Conservation (phyloP, 64 coral and sea anemone species). For the Stichodactyla mertensii region DNA sequence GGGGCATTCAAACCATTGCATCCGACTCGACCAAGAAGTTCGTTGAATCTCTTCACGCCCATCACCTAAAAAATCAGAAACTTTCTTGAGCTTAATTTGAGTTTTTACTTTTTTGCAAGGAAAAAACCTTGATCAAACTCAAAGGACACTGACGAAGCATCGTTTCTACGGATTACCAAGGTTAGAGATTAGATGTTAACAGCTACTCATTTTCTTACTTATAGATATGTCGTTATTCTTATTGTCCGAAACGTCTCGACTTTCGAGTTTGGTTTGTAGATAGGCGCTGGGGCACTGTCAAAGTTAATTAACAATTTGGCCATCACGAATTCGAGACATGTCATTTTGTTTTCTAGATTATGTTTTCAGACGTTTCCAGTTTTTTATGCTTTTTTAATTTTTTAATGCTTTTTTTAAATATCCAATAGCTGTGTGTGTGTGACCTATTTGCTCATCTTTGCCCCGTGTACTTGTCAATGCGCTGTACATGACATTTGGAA, state of each 20-base stretch:
- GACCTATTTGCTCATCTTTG: conserved; percentile 3
- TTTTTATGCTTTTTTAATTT: not conserved
- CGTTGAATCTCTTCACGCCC: conserved; percentile 1
- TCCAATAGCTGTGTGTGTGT: not conserved
- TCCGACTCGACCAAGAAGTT: conserved; percentile 31
- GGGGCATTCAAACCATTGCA: conserved; percentile 38
- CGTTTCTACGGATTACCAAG: not conserved
- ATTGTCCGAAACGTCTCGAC: not conserved
- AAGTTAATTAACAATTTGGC: not conserved
- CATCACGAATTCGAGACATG: not conserved
- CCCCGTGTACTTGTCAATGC: not conserved
- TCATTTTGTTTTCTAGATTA: not conserved
- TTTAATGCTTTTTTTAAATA: not conserved
- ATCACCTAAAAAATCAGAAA: not conserved
- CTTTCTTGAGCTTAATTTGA: not conserved
- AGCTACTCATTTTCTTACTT: not conserved
- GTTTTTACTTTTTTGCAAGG: not conserved
- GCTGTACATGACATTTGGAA: not conserved
- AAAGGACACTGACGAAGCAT: not conserved
- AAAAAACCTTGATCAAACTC: not conserved
- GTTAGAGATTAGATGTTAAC: not conserved
- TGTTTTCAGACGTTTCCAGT: not conserved
- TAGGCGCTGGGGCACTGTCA: not conserved
- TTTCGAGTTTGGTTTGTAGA: not conserved
- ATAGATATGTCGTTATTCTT: not conserved